These are phyloP conservation scores for Schizopygopsis malacanthus DNA, from an alignment of 2,797 vertebrate genomes.

Conservation along the genomic window DNA sequence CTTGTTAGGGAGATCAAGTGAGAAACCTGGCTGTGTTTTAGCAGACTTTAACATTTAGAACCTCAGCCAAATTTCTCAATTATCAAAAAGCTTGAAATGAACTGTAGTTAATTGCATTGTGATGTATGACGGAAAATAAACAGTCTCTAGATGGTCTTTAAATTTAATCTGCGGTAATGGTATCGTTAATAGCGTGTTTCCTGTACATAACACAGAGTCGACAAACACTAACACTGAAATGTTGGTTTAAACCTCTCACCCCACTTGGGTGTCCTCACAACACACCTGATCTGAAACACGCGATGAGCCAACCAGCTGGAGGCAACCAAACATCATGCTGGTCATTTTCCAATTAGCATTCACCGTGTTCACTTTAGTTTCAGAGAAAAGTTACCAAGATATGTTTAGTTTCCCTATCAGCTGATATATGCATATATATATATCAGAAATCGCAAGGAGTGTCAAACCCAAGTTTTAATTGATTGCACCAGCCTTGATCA, in stretches of 20 bases:
- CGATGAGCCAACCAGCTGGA: neutral
- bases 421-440: neutral
- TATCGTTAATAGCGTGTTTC: conserved; percentile 17
- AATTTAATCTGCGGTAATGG: neutral
- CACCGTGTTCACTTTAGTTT: neutral
- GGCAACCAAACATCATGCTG: neutral
- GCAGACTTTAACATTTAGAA: conserved; percentile 39
- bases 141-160: conserved; percentile 38
- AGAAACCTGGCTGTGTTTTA: conserved; percentile 45
- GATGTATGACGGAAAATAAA: conserved; percentile 39
- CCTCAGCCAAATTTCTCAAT: conserved; percentile 37
- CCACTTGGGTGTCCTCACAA: conserved; percentile 8
- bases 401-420: neutral
- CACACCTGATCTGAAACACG: neutral
- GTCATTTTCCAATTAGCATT: neutral
- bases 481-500: conserved; percentile 15
- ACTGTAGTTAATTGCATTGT: conserved; percentile 36
- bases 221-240: conserved; percentile 29
- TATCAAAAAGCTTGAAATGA: conserved; percentile 36
- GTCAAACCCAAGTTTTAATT: conserved; percentile 2
- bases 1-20: conserved; percentile 43
- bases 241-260: neutral
- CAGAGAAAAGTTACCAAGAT: neutral
- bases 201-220: conserved; percentile 6
- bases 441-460: neutral